Conservation (phyloP, 1,140 invertebrate genomes). For the Glomeris maerens region DNA sequence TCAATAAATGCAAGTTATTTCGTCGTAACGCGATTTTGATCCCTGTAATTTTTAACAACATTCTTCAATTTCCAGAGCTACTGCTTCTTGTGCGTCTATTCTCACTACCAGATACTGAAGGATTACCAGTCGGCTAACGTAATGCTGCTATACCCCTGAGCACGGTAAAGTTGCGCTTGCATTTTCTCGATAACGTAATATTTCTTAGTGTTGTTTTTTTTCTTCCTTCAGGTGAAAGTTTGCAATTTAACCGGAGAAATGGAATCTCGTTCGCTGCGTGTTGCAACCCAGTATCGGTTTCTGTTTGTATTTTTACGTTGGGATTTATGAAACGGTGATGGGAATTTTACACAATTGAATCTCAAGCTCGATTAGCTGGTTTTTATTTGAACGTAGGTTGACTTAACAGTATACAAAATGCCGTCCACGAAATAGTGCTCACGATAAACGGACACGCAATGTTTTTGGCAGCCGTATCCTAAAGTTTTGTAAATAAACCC, state of each 20-base stretch:
- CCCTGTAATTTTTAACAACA: background rate
- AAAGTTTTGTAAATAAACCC: too few species aligned
- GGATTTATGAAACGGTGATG: background rate
- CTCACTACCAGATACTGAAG: conserved; percentile 11
- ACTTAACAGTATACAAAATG: background rate
- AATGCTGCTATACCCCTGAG: conserved; percentile 7
- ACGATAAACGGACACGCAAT: too few species aligned
- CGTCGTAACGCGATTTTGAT: background rate
- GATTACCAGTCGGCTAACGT: conserved; percentile 6
- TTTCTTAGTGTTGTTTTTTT: background rate
- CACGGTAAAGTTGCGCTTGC: background rate
- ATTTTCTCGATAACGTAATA: background rate
- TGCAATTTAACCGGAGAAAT: background rate
- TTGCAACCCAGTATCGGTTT: background rate
- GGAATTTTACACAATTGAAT: background rate
- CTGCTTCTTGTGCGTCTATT: conserved; percentile 7
- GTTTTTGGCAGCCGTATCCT: too few species aligned
- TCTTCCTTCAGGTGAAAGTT: background rate
- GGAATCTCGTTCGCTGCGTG: too few species aligned
- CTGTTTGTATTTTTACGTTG: background rate
- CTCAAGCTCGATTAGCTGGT: background rate
- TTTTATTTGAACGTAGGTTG: background rate
- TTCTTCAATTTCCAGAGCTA: conserved; percentile 7
- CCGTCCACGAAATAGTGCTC: too few species aligned
- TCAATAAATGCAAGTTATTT: conserved; percentile 5